These are phyloP conservation scores for Tupaia tana DNA, from an alignment of 2,113 vertebrate species.

Conservation along the genomic window DNA sequence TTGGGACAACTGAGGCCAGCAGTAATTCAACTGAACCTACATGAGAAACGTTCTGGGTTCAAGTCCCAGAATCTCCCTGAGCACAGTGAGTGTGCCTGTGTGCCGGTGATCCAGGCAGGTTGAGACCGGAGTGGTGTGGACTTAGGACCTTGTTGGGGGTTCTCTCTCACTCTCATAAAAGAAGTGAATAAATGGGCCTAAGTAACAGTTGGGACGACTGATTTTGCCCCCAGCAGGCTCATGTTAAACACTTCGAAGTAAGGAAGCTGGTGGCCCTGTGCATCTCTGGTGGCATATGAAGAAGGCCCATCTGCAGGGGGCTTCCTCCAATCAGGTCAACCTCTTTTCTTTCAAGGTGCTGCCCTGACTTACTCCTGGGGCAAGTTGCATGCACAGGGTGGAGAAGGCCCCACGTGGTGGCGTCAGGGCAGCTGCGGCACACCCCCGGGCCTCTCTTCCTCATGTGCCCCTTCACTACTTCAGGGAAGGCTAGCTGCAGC, in stretches of 20 bases:
- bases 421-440: accelerated
- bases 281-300: accelerated
- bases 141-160: too few relatives aligned
- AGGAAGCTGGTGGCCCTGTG: too few relatives aligned
- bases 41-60: too few relatives aligned
- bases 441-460: accelerated
- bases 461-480: accelerated
- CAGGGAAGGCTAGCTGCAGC: accelerated
- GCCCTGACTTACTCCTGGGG: accelerated
- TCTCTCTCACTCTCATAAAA: too few relatives aligned
- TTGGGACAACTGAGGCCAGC: too few relatives aligned
- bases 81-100: too few relatives aligned
- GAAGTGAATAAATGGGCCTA: too few relatives aligned
- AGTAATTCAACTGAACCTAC: too few relatives aligned
- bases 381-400: accelerated
- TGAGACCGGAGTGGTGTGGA: too few relatives aligned
- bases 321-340: accelerated
- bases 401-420: neutral
- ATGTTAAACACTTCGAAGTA: too few relatives aligned
- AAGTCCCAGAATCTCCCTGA: too few relatives aligned
- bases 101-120: too few relatives aligned
- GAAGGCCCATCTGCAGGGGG: accelerated
- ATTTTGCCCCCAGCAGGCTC: neutral
- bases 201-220: neutral
- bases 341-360: accelerated